These are phyloP conservation scores for Mus spicilegus DNA, from an alignment of 2,113 vertebrate genomes.

Conservation along the genomic window DNA sequence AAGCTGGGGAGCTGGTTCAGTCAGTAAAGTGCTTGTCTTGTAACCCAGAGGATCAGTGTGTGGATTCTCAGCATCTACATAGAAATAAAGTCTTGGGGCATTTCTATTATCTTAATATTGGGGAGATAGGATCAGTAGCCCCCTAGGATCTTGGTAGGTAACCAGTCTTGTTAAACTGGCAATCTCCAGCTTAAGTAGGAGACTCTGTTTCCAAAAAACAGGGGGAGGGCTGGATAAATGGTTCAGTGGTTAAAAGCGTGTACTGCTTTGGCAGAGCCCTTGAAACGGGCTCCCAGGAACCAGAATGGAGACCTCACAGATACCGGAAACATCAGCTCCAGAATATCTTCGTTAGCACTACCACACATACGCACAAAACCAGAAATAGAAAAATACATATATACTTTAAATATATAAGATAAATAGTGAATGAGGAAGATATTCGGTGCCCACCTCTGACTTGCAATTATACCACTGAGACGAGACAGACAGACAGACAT, in stretches of 20 bases:
- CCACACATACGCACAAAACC: background rate
- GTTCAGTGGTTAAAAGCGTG: background rate
- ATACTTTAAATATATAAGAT: background rate
- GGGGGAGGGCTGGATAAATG: background rate
- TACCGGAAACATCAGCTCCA: background rate
- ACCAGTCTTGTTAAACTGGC: too few relatives aligned
- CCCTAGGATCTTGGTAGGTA: background rate
- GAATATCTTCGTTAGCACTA: background rate
- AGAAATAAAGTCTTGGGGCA: too few relatives aligned
- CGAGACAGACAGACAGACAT: background rate
- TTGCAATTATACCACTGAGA: background rate
- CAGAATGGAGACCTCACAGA: background rate
- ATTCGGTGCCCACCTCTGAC: background rate
- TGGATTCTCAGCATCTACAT: background rate
- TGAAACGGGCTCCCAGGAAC: too few relatives aligned
- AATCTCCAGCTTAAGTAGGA: background rate
- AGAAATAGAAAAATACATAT: background rate
- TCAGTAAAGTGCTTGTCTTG: background rate
- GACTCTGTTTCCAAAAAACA: background rate
- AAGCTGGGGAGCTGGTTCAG: background rate
- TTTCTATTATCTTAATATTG: background rate
- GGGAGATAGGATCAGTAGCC: background rate
- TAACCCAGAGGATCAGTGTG: background rate
- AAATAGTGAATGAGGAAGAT: background rate
- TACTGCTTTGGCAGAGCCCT: background rate